phyloP scores from a whole-genome alignment of 2,113 vertebrate genomes.

The Petroica traversi region DNA sequence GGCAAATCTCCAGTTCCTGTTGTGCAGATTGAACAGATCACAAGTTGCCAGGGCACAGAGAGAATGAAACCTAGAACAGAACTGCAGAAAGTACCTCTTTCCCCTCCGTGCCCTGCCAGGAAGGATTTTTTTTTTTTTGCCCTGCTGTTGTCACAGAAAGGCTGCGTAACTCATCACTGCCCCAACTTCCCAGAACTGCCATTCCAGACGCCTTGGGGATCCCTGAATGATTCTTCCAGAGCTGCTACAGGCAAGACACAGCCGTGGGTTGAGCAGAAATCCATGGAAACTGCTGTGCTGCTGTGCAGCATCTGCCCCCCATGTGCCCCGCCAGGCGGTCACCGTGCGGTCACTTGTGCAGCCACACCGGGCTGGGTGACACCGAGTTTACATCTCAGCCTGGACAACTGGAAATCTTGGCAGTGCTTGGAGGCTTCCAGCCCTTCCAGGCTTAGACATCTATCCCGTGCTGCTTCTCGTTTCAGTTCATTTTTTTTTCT shows the following conservation, averaged over 20 bases:
- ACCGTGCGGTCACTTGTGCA: neutral
- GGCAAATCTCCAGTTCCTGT: neutral
- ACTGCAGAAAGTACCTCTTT: neutral
- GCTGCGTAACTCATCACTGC: neutral
- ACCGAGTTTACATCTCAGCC: neutral
- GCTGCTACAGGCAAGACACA: neutral
- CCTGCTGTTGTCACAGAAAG: neutral
- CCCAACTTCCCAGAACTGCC: neutral
- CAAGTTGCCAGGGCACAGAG: neutral
- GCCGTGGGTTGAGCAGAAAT: neutral
- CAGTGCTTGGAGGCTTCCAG: neutral
- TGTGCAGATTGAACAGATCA: neutral
- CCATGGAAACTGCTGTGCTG: neutral
- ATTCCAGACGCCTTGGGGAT: neutral
- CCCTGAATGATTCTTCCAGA: neutral
- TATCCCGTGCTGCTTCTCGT: neutral
- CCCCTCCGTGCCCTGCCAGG: neutral
- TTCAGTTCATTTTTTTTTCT: slow-evolving; percentile 32
- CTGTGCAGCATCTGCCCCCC: neutral
- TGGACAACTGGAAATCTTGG: slow-evolving; percentile 1
- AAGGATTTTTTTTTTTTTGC: neutral
- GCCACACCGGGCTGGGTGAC: neutral
- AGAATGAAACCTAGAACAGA: neutral
- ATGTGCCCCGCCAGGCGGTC: neutral
- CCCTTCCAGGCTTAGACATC: neutral